Conservation (phyloP, 2,113 vertebrate genomes). For the Bostrychus sinensis region DNA sequence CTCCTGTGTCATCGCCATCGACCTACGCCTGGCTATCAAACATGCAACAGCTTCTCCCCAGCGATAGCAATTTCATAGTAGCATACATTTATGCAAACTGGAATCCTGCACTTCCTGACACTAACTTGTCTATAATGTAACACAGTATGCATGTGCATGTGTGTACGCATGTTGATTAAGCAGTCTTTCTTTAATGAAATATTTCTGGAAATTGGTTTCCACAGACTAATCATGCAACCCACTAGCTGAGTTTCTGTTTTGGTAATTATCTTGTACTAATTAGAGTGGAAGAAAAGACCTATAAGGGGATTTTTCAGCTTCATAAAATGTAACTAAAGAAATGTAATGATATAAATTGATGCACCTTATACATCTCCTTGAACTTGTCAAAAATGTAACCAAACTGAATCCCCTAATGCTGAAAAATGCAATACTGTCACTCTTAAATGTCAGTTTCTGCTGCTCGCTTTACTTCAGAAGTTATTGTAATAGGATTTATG, state of each 20-base stretch:
- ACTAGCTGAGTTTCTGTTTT: conserved; percentile 74
- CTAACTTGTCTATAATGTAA: conserved; percentile 24
- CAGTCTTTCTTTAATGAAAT: conserved; percentile 69
- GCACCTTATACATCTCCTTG: conserved; percentile 49
- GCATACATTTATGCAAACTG: conserved; percentile 52
- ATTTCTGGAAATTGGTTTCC: conserved; percentile 75
- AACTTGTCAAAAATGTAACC: conserved; percentile 41
- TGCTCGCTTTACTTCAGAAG: no score
- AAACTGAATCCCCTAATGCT: conserved; percentile 17
- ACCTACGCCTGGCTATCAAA: conserved; percentile 49
- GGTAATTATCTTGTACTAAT: conserved; percentile 82
- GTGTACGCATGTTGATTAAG: conserved; percentile 62
- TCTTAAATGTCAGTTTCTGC: no score
- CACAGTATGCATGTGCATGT: conserved; percentile 18
- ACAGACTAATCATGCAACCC: conserved; percentile 73
- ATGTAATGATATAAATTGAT: conserved; percentile 64
- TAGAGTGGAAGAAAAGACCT: conserved; percentile 80
- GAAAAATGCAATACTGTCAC: neutral
- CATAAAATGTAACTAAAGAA: conserved; percentile 81
- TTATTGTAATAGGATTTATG: no score
- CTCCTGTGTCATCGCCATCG: conserved; percentile 47
- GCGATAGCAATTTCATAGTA: conserved; percentile 49
- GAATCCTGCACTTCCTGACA: conserved; percentile 30
- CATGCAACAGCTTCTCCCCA: conserved; percentile 33
- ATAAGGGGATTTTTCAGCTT: conserved; percentile 78